Evolutionary conservation across 2,888 invertebrate genomes (phyloP).

Genomic region (Aphrophora alni): DNA sequence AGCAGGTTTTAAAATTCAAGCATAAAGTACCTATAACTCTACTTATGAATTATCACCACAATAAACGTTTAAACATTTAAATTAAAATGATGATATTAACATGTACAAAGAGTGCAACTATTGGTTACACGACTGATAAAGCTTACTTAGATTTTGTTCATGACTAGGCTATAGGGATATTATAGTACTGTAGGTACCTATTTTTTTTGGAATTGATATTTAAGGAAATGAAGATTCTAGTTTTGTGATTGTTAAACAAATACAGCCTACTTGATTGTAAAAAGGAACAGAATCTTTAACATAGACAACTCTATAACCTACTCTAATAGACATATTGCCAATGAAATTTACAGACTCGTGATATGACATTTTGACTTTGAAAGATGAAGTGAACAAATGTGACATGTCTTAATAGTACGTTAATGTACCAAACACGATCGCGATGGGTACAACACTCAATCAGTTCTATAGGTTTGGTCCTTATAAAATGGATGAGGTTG

Average conservation of each 20-base stretch:
- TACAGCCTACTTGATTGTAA: neutral
- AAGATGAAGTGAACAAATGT: constrained; percentile 36
- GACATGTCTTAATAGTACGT: constrained; percentile 31
- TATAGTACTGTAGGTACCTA: neutral
- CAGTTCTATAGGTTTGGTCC: constrained; percentile 27
- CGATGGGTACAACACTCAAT: constrained; percentile 34
- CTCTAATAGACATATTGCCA: constrained; percentile 36
- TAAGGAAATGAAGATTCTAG: neutral
- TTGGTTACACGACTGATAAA: neutral
- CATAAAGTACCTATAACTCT: neutral
- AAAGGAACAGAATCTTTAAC: neutral
- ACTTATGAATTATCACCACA: neutral
- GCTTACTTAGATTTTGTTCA: neutral
- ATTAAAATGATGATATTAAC: neutral
- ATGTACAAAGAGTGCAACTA: neutral
- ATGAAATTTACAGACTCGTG: constrained; percentile 33
- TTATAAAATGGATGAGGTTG: neutral
- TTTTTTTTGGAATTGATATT: neutral
- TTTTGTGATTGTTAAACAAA: neutral
- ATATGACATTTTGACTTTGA: constrained; percentile 37
- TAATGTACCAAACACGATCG: constrained; percentile 32
- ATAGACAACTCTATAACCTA: constrained; percentile 2
- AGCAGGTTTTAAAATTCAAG: neutral
- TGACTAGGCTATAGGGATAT: neutral
- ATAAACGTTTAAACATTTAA: neutral